Conservation (phyloP, 2,797 vertebrate species). For the Brotula barbata region DNA sequence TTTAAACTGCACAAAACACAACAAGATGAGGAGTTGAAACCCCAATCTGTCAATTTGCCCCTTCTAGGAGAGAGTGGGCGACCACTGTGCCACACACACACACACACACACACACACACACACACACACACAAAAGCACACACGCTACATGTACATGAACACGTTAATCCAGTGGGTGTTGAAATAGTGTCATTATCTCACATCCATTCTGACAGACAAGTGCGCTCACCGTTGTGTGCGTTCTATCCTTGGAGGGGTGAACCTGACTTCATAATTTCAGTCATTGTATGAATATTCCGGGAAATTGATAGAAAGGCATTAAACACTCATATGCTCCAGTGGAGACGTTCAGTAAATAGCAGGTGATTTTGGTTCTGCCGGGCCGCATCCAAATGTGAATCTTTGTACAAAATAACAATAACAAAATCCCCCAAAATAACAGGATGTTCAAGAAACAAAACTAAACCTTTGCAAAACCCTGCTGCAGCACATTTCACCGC, state of each 20-base stretch:
- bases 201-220: not conserved
- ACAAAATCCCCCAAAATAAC: too few relatives aligned
- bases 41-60: constrained; percentile 65
- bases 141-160: too few relatives aligned
- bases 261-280: not conserved
- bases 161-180: not conserved
- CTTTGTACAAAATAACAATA: too few relatives aligned
- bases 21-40: constrained; percentile 58
- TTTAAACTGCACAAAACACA: constrained; percentile 43
- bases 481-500: too few relatives aligned
- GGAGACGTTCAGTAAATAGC: not conserved
- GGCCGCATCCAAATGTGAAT: not conserved
- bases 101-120: too few relatives aligned
- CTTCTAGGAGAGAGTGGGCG: constrained; percentile 14
- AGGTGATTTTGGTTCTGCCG: too few relatives aligned
- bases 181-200: constrained; percentile 17
- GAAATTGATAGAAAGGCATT: not conserved
- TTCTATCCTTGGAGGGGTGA: too few relatives aligned
- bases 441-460: not conserved
- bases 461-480: too few relatives aligned
- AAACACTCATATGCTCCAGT: not conserved
- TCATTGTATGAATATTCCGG: not conserved
- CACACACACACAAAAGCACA: too few relatives aligned
- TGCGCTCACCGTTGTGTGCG: not conserved
- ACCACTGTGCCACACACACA: constrained; percentile 17